Percentiles rank a stretch among this genome's conserved stretches.
Conservation (phyloP, 1,140 invertebrate species). For the Psix sp. region DNA sequence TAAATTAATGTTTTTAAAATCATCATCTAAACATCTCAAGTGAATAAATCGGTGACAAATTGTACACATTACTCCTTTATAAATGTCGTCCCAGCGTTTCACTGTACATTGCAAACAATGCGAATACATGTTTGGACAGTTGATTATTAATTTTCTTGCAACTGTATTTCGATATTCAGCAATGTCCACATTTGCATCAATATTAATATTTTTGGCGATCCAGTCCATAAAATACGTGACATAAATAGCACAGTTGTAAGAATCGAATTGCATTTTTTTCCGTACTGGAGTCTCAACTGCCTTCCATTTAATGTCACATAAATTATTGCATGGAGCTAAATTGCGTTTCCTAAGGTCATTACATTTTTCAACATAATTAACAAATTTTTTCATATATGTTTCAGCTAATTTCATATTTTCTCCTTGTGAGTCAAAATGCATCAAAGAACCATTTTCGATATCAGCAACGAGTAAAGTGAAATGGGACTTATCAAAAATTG, state of each 20-base stretch:
- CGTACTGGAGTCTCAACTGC: not conserved
- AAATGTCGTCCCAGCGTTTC: not conserved
- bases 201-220: slow-evolving; percentile 1
- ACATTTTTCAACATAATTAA: slow-evolving; percentile 4
- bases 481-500: not conserved
- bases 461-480: slow-evolving; percentile 13
- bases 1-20: too few species aligned
- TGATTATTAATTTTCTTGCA: not conserved
- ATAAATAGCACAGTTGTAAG: slow-evolving; percentile 16
- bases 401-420: not conserved
- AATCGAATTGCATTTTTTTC: slow-evolving; percentile 9
- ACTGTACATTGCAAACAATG: not conserved
- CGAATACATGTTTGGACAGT: slow-evolving; percentile 9
- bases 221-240: slow-evolving; percentile 22
- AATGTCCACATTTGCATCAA: not conserved
- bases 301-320: slow-evolving; percentile 9
- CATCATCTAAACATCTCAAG: too few species aligned
- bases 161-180: not conserved
- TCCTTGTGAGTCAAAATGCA: slow-evolving; percentile 13
- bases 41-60: too few species aligned
- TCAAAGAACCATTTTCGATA: slow-evolving; percentile 9
- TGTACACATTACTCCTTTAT: slow-evolving; percentile 18
- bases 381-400: slow-evolving; percentile 3
- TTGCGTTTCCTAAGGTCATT: not conserved
- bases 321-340: slow-evolving; percentile 3